These are phyloP conservation scores for Chrysina gloriosa DNA, from an alignment of 2,888 invertebrate species.

Conservation along the genomic window DNA sequence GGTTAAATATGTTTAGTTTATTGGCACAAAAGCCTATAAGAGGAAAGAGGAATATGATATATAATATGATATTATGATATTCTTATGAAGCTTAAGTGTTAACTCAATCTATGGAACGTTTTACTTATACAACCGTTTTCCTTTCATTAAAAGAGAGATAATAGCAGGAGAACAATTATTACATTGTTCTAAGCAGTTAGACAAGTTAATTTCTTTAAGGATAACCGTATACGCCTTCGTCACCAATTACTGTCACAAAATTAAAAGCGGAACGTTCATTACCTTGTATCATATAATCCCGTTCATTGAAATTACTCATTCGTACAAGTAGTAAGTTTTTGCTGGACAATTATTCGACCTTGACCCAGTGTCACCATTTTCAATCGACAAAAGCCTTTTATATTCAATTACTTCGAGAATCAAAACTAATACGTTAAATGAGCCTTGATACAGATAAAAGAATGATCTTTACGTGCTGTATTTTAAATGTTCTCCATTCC, in stretches of 20 bases:
- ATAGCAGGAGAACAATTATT: neutral
- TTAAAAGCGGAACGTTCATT: constrained; percentile 16
- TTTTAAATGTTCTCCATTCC: neutral
- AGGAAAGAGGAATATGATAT: too few species aligned
- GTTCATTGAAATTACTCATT: constrained; percentile 12
- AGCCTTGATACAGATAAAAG: neutral
- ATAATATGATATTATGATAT: too few species aligned
- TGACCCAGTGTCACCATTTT: constrained; percentile 12
- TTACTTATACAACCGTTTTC: too few species aligned
- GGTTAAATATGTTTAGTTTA: too few species aligned
- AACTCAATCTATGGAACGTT: too few species aligned
- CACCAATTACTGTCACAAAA: neutral
- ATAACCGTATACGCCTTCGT: neutral
- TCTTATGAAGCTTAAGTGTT: too few species aligned
- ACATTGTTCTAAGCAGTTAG: too few species aligned
- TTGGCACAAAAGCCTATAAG: too few species aligned
- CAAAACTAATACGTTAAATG: neutral
- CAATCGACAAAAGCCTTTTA: neutral
- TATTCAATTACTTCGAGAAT: neutral
- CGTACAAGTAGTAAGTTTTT: neutral
- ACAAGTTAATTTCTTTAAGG: neutral
- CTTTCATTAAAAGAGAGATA: too few species aligned
- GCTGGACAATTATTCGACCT: constrained; percentile 22
- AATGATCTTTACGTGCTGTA: neutral
- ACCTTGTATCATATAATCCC: constrained; percentile 13